Conservation (phyloP, 2,113 vertebrate genomes). For the Takifugu bimaculatus region DNA sequence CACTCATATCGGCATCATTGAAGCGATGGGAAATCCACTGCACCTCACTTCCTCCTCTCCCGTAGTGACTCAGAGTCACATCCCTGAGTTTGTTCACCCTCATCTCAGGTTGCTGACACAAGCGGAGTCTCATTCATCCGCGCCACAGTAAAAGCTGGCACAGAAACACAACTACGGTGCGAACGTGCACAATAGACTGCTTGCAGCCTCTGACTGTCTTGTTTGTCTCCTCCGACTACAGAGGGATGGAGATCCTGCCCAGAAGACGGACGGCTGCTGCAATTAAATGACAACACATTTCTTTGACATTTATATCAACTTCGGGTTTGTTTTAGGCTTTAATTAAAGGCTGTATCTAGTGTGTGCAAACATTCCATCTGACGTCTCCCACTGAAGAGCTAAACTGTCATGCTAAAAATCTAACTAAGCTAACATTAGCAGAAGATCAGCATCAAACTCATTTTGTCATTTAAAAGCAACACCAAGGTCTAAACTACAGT, state of each 20-base stretch:
- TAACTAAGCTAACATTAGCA: no score
- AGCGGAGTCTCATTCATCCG: neutral
- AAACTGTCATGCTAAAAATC: no score
- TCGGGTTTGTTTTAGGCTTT: slow-evolving; percentile 16
- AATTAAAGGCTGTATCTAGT: slow-evolving; percentile 24
- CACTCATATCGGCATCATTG: slow-evolving; percentile 19
- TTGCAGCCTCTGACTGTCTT: neutral
- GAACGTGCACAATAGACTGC: neutral
- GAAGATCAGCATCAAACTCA: no score
- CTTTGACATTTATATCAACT: slow-evolving; percentile 10
- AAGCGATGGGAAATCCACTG: neutral
- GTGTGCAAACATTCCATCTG: no score
- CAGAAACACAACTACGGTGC: neutral
- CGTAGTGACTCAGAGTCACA: slow-evolving; percentile 6
- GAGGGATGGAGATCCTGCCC: neutral
- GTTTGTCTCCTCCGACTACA: neutral
- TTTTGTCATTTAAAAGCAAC: no score
- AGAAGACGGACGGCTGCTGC: slow-evolving; percentile 5
- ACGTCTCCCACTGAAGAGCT: no score
- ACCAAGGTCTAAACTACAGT: no score
- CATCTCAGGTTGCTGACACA: slow-evolving; percentile 24
- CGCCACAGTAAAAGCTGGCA: neutral
- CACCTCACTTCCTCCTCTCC: neutral
- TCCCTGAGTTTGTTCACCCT: slow-evolving; percentile 3
- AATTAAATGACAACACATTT: slow-evolving; percentile 11